phyloP scores from a whole-genome alignment of 37 sponge, comb jelly and placozoan species.

The Aplysina aerophoba region DNA sequence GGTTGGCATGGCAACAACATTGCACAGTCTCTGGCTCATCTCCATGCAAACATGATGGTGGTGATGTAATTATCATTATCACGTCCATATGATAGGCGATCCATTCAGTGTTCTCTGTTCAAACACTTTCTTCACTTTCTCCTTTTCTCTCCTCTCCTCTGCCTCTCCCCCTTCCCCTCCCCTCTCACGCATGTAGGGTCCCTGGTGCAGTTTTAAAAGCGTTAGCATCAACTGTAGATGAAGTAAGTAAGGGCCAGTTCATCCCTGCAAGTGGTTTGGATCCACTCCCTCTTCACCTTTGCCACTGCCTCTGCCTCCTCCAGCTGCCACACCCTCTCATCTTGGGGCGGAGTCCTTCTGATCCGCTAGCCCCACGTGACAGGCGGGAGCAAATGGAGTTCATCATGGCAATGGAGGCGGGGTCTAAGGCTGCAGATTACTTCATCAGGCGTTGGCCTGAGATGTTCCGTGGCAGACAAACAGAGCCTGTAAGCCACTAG shows the following conservation, averaged over 20 bases:
- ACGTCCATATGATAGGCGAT: too few species aligned
- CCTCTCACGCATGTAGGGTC: slow-evolving; percentile 24
- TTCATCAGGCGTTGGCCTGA: slow-evolving; percentile 63
- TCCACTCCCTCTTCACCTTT: too few species aligned
- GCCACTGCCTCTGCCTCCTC: not conserved
- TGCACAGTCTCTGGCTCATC: too few species aligned
- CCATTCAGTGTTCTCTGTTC: too few species aligned
- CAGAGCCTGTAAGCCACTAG: slow-evolving; percentile 28
- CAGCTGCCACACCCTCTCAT: slow-evolving; percentile 45
- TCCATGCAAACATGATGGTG: too few species aligned
- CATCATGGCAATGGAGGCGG: slow-evolving; percentile 53
- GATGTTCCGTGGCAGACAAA: slow-evolving; percentile 39
- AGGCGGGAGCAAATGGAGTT: slow-evolving; percentile 58
- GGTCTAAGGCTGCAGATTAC: slow-evolving; percentile 64
- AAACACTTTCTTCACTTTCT: too few species aligned
- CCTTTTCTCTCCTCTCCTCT: too few species aligned
- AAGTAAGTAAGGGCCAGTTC: too few species aligned
- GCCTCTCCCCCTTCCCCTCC: too few species aligned
- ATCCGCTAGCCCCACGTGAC: slow-evolving; percentile 40
- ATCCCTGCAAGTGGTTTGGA: too few species aligned
- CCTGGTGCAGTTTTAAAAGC: slow-evolving; percentile 76
- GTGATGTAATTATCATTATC: too few species aligned
- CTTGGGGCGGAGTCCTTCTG: slow-evolving; percentile 52
- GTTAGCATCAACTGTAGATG: slow-evolving; percentile 49
- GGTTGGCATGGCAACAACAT: too few species aligned